Conservation (phyloP, 1,140 invertebrate species). For the Subanguina moxae region DNA sequence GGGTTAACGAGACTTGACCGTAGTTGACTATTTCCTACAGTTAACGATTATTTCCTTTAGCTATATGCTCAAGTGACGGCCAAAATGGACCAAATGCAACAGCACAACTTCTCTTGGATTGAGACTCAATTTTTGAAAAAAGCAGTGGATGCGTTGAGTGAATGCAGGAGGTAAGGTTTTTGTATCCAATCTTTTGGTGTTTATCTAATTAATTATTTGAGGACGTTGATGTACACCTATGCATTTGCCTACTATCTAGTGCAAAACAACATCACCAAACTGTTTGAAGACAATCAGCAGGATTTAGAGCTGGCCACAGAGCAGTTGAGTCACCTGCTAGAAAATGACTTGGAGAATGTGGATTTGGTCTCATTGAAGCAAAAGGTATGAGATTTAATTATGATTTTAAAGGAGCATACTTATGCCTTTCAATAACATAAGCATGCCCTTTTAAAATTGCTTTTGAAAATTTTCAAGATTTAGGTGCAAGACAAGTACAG, state of each 20-base stretch:
- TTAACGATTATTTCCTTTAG: no score
- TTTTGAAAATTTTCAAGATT: no score
- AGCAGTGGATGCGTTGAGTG: slow-evolving; percentile 83
- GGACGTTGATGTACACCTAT: slow-evolving; percentile 96
- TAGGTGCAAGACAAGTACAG: slow-evolving; percentile 88
- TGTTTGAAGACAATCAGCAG: slow-evolving; percentile 96
- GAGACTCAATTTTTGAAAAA: slow-evolving; percentile 96
- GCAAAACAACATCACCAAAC: slow-evolving; percentile 83
- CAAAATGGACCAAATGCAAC: slow-evolving; percentile 66
- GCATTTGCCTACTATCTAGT: slow-evolving; percentile 94
- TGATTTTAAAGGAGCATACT: no score
- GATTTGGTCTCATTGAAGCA: slow-evolving; percentile 60
- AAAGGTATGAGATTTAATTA: no score
- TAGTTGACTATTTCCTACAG: no score
- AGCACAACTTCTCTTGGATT: slow-evolving; percentile 97
- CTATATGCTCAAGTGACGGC: slow-evolving; percentile 68
- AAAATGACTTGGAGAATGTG: neutral
- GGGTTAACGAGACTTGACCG: no score
- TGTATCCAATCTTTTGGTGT: no score
- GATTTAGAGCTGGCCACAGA: slow-evolving; percentile 95
- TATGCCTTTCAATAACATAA: no score
- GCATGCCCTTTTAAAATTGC: slow-evolving; percentile 67
- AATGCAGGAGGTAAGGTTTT: slow-evolving; percentile 84
- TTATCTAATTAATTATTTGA: no score
- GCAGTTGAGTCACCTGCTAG: slow-evolving; percentile 61